Conservation (phyloP, 2,888 invertebrate genomes). For the Rhagium mordax region DNA sequence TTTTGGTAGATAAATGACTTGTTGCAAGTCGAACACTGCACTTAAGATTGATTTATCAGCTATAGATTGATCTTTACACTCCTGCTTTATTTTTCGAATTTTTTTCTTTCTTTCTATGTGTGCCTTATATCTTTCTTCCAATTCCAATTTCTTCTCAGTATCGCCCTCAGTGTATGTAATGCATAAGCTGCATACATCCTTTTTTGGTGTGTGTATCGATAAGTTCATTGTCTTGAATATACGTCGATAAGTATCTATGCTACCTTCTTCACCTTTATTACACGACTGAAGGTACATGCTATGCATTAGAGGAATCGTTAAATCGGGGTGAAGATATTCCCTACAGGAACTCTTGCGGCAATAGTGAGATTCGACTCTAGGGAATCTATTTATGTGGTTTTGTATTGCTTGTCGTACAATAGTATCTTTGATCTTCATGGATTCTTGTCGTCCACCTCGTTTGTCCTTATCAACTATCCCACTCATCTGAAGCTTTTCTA, state of each 20-base stretch:
- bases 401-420: too few species aligned
- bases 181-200: not conserved
- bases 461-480: too few species aligned
- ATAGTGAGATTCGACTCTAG: too few species aligned
- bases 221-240: not conserved
- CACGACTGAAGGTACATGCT: not conserved
- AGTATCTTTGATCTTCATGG: too few species aligned
- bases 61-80: not conserved
- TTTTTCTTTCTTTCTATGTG: not conserved
- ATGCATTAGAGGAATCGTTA: too few species aligned
- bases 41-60: not conserved
- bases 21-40: not conserved
- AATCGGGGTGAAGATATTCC: too few species aligned
- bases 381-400: too few species aligned
- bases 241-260: not conserved
- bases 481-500: too few species aligned
- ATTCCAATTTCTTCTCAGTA: not conserved
- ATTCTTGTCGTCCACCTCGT: too few species aligned
- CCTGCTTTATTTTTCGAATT: not conserved
- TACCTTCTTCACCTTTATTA: not conserved
- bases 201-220: not conserved
- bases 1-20: not conserved
- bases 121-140: not conserved
- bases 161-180: not conserved
- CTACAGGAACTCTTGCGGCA: too few species aligned